Evolutionary conservation across 1,140 invertebrate species (phyloP), one percentile per base, ranked within the genome.

Genomic region (Drosophila seguyi): DNA sequence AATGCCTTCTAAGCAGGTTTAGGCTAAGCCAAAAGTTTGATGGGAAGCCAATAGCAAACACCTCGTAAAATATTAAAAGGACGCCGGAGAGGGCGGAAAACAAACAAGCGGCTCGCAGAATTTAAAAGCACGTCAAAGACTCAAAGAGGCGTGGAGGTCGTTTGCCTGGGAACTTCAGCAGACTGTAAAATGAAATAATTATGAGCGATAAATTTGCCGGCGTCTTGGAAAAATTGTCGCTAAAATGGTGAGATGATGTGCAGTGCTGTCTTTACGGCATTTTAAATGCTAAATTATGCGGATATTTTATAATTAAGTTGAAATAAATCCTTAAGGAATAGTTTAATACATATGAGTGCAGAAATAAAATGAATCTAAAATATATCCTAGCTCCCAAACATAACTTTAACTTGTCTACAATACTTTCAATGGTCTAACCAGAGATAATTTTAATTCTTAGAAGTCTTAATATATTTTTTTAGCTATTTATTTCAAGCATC

Each of bases 121-220:
- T 86, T 80, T 61, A 59, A 63, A 71, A 53, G 47, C 56, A 50
- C 60, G 63, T 48, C 39, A 76, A 72, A 75, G 61, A 58, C 50
- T 65, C 38, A 41, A 63, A 44, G 44, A 36, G 41, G 55, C 18
- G 41, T 48, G 81, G 81, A 56, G 81, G 81, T 90, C 85, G 85
- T 85, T 72, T 90, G 85, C 77, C 85, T 81, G 81, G 73, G 69
- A 88, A 78, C 81, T 85, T 79, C 85, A 85, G 81, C 85, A 90
- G 85, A 90, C 85, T 90, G 85, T 90, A 85, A 90, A 90, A 85
- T 90, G 69, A 90, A 85, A 90, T 85, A 90, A 90, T 90, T 90
- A 90, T 81, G 76, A 87, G 79, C 80, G 61, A 87, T 88, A 88
- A 87, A 88, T 80, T 86, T 83, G 67, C 75, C 63, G 79, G 63